A percentile compares a stretch with the other conserved stretches of the same genome.
These are phyloP conservation scores for Drosophila ananassae DNA, from an alignment of 1,140 invertebrate species.

Conservation along the genomic window DNA sequence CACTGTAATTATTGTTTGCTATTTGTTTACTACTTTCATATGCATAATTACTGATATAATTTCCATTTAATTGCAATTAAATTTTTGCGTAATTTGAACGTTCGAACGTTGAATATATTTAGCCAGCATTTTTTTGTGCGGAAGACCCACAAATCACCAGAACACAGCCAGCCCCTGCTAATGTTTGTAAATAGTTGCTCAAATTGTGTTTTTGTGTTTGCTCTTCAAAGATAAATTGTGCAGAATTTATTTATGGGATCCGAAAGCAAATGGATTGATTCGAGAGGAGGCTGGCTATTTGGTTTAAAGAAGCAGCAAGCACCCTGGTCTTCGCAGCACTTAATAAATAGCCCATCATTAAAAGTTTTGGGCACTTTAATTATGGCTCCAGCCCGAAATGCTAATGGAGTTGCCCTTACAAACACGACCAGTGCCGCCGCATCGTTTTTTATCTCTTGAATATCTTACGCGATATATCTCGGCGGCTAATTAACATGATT, in stretches of 20 bases:
- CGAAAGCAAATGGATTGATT: constrained; percentile 61
- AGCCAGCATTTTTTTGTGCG: background rate
- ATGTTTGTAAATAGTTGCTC: constrained; percentile 62
- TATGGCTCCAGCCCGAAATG: constrained; percentile 28
- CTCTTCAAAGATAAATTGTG: constrained; percentile 70
- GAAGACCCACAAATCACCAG: constrained; percentile 30
- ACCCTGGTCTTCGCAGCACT: constrained; percentile 19
- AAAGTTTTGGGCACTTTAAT: constrained; percentile 71
- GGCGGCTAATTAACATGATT: constrained; percentile 68
- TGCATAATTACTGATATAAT: constrained; percentile 78
- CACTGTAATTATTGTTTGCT: constrained; percentile 54
- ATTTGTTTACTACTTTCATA: constrained; percentile 74
- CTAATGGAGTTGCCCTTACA: constrained; percentile 50
- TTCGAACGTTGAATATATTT: constrained; percentile 20
- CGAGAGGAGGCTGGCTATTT: constrained; percentile 10
- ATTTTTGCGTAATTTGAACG: constrained; percentile 66
- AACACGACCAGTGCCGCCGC: background rate
- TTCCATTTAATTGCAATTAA: constrained; percentile 77
- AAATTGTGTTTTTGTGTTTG: constrained; percentile 69
- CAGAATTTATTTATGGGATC: constrained; percentile 66
- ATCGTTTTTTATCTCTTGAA: constrained; percentile 4
- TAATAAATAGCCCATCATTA: constrained; percentile 73
- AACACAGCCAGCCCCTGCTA: constrained; percentile 17
- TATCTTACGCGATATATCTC: constrained; percentile 6
- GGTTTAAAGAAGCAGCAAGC: constrained; percentile 1